Evolutionary conservation across 2,888 invertebrate species (phyloP).

Genomic region (Volucella inanis): DNA sequence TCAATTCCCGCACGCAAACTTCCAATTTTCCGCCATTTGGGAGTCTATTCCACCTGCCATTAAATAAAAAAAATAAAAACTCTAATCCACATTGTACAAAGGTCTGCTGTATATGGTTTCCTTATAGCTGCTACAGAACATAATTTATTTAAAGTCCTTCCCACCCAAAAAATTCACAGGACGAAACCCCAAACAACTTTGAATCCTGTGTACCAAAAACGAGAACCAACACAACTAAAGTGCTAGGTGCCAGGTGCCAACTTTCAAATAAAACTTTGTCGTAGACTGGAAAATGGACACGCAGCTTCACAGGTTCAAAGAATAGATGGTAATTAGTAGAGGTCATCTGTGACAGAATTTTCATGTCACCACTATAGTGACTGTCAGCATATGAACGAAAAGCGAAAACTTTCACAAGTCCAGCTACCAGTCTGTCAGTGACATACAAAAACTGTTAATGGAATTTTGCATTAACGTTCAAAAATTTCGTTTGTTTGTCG

Average conservation of each 20-base stretch:
- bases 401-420: slow-evolving; percentile 55
- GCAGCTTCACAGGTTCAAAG: slow-evolving; percentile 32
- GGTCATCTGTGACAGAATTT: slow-evolving; percentile 59
- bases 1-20: slow-evolving; percentile 23
- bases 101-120: neutral
- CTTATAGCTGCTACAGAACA: slow-evolving; percentile 19
- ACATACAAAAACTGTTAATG: slow-evolving; percentile 66
- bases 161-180: slow-evolving; percentile 18
- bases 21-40: slow-evolving; percentile 50
- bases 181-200: slow-evolving; percentile 16
- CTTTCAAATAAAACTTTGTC: slow-evolving; percentile 50
- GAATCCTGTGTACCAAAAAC: neutral
- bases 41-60: slow-evolving; percentile 59
- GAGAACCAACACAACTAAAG: slow-evolving; percentile 10
- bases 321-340: slow-evolving; percentile 39
- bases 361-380: slow-evolving; percentile 18
- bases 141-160: slow-evolving; percentile 45
- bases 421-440: slow-evolving; percentile 50
- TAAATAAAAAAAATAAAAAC: slow-evolving; percentile 23
- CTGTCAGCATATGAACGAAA: slow-evolving; percentile 17
- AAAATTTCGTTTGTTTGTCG: slow-evolving; percentile 11
- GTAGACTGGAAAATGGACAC: slow-evolving; percentile 7
- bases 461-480: slow-evolving; percentile 64
- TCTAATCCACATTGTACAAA: slow-evolving; percentile 29
- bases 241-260: slow-evolving; percentile 38